A percentile compares a stretch with the other conserved stretches of the same genome.
phyloP scores from a whole-genome alignment of 2,888 invertebrate species.

The Chymomyza fuscimana region DNA sequence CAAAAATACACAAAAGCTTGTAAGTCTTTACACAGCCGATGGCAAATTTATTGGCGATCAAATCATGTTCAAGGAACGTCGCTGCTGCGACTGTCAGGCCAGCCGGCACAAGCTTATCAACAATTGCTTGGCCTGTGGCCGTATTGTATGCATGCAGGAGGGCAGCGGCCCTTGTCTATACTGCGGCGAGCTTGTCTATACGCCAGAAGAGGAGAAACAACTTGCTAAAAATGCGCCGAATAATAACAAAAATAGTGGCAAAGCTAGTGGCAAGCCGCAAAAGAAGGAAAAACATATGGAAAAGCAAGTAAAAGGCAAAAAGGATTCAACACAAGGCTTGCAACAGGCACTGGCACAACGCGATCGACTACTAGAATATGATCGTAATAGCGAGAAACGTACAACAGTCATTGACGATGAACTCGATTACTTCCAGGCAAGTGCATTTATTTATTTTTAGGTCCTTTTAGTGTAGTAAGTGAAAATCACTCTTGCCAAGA shows the following conservation, averaged over 20 bases:
- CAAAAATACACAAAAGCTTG: slow-evolving; percentile 86
- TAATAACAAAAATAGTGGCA: slow-evolving; percentile 82
- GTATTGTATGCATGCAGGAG: slow-evolving; percentile 97
- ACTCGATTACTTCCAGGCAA: slow-evolving; percentile 90
- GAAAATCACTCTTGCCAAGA: too few relatives aligned
- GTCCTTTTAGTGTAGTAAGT: neutral
- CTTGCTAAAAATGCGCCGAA: slow-evolving; percentile 73
- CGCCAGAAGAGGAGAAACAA: slow-evolving; percentile 87
- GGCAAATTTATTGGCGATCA: slow-evolving; percentile 83
- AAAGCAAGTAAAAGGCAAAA: slow-evolving; percentile 46
- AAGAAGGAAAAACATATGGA: slow-evolving; percentile 19
- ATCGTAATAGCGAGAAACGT: slow-evolving; percentile 85
- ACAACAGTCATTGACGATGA: slow-evolving; percentile 88
- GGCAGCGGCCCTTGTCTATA: slow-evolving; percentile 97
- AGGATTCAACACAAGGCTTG: slow-evolving; percentile 85
- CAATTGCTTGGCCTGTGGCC: slow-evolving; percentile 96
- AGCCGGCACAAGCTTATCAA: slow-evolving; percentile 92
- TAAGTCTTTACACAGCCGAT: slow-evolving; percentile 87
- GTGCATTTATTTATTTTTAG: neutral
- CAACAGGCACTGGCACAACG: slow-evolving; percentile 88
- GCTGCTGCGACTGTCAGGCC: slow-evolving; percentile 95
- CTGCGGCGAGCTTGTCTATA: slow-evolving; percentile 92
- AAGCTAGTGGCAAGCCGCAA: neutral
- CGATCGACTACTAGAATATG: slow-evolving; percentile 90
- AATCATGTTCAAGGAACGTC: slow-evolving; percentile 86